Evolutionary conservation across 2,888 invertebrate species (phyloP).

Genomic region (Drosophila emarginata): DNA sequence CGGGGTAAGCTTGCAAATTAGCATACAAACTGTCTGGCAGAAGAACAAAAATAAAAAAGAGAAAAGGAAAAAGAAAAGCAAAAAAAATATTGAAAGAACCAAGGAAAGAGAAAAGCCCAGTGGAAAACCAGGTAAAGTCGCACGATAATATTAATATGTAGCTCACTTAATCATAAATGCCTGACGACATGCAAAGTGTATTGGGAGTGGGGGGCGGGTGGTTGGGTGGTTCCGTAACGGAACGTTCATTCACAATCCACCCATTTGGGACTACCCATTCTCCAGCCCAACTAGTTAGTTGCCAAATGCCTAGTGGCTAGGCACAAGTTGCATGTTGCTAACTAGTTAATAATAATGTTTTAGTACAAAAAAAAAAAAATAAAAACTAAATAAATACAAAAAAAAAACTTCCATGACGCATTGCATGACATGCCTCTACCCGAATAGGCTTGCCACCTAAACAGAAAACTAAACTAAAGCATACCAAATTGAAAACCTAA

Average conservation of each 20-base stretch:
- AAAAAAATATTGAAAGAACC: conserved; percentile 27
- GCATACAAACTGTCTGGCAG: conserved; percentile 75
- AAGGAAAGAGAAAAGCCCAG: conserved; percentile 32
- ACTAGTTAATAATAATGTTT: conserved; percentile 73
- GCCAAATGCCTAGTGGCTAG: conserved; percentile 35
- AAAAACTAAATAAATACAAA: too few species aligned
- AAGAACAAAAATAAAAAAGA: conserved; percentile 28
- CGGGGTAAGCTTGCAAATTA: conserved; percentile 64
- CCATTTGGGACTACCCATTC: neutral
- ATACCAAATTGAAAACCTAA: conserved; percentile 10
- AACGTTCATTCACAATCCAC: neutral
- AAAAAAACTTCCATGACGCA: conserved; percentile 64
- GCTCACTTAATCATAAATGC: conserved; percentile 78
- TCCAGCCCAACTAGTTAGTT: neutral
- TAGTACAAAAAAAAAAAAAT: conserved; percentile 14
- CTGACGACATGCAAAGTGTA: conserved; percentile 65
- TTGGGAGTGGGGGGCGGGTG: neutral
- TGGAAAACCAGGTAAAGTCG: conserved; percentile 72
- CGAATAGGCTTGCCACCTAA: conserved; percentile 20
- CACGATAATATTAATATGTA: conserved; percentile 72
- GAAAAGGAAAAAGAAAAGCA: conserved; percentile 26
- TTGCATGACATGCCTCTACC: conserved; percentile 47
- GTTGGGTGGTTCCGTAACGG: conserved; percentile 5
- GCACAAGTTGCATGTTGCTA: conserved; percentile 66
- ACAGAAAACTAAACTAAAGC: conserved; percentile 13